Evolutionary conservation across 2,113 vertebrate genomes (phyloP).

Genomic region (Centropristis striata): DNA sequence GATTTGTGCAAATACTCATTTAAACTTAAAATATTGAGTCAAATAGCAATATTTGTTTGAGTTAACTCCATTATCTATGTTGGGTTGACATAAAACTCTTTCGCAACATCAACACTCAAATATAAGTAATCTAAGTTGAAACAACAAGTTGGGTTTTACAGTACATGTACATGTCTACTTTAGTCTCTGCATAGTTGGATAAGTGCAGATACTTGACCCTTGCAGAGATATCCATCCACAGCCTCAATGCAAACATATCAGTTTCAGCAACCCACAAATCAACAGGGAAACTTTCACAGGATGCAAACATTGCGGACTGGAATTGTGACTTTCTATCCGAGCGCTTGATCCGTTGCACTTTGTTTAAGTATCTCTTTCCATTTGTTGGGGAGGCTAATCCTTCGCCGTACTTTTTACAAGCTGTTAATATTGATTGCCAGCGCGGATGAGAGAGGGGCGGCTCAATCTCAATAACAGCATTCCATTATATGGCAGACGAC

Average conservation of each 20-base stretch:
- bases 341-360: conserved; percentile 67
- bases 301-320: background rate
- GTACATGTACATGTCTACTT: too few relatives aligned
- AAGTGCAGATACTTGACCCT: background rate
- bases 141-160: too few relatives aligned
- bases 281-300: conserved; percentile 21
- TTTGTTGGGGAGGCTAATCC: conserved; percentile 73
- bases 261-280: conserved; percentile 21
- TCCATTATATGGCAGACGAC: conserved; percentile 82
- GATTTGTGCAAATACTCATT: too few relatives aligned
- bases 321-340: background rate
- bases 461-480: conserved; percentile 87
- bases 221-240: conserved; percentile 23
- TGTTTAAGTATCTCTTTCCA: conserved; percentile 82
- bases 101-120: too few relatives aligned
- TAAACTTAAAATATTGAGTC: too few relatives aligned
- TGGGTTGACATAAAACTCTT: too few relatives aligned
- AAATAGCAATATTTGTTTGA: too few relatives aligned
- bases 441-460: conserved; percentile 70
- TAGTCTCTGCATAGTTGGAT: background rate
- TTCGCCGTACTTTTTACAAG: conserved; percentile 78
- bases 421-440: conserved; percentile 87
- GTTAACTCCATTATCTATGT: too few relatives aligned
- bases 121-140: too few relatives aligned
- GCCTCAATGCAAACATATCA: conserved; percentile 15